These are phyloP conservation scores for Keiferia lycopersicella DNA, from an alignment of 2,888 invertebrate species.

Conservation along the genomic window DNA sequence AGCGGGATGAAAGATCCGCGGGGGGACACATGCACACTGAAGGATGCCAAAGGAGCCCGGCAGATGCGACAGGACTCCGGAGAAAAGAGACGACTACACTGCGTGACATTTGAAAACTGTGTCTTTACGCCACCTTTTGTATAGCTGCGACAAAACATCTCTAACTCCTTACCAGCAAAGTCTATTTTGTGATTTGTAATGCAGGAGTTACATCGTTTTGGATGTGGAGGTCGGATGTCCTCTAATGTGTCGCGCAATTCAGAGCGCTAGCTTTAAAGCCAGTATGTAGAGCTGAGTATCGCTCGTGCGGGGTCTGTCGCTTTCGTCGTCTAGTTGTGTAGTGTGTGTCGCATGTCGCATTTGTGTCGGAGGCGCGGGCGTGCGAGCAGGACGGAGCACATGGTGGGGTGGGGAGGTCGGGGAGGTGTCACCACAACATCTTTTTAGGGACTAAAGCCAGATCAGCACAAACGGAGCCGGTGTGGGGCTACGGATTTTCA, in stretches of 20 bases:
- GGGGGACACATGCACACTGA: slow-evolving; percentile 73
- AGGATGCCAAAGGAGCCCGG: slow-evolving; percentile 78
- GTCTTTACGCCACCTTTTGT: slow-evolving; percentile 72
- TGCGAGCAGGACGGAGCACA: slow-evolving; percentile 63
- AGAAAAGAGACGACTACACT: slow-evolving; percentile 81
- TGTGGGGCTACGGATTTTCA: slow-evolving; percentile 60
- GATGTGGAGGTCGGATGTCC: slow-evolving; percentile 56
- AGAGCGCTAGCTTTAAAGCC: slow-evolving; percentile 66
- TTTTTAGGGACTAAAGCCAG: slow-evolving; percentile 73
- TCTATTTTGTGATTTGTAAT: slow-evolving; percentile 36
- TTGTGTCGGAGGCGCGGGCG: slow-evolving; percentile 54
- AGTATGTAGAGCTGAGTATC: slow-evolving; percentile 60
- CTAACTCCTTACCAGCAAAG: slow-evolving; percentile 34
- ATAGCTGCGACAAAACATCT: slow-evolving; percentile 30
- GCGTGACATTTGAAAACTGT: slow-evolving; percentile 80
- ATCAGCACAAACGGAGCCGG: slow-evolving; percentile 60
- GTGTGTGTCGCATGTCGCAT: slow-evolving; percentile 74
- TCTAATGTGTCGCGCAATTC: slow-evolving; percentile 78
- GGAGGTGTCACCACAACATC: slow-evolving; percentile 77
- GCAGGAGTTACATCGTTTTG: slow-evolving; percentile 49
- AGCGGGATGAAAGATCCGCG: slow-evolving; percentile 78
- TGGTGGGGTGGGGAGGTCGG: slow-evolving; percentile 63
- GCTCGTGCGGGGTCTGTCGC: slow-evolving; percentile 54
- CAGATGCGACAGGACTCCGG: slow-evolving; percentile 80
- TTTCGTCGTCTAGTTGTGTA: slow-evolving; percentile 57